These are phyloP conservation scores for Sinocyclocheilus anshuiensis DNA, from an alignment of 2,113 vertebrate species.

Conservation along the genomic window DNA sequence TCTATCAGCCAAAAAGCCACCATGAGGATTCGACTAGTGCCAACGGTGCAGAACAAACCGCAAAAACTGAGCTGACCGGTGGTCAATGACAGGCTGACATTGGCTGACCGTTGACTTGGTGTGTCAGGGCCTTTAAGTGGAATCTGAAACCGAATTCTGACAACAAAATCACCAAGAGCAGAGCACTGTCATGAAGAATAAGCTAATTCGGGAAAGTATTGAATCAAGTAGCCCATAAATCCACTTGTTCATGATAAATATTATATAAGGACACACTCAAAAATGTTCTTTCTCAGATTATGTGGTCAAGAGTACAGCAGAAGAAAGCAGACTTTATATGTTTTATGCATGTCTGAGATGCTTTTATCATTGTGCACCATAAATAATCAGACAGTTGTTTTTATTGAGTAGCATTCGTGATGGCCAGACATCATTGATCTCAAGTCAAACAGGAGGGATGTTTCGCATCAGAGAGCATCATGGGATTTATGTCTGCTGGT, in stretches of 20 bases:
- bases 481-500: background rate
- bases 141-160: background rate
- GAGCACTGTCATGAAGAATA: background rate
- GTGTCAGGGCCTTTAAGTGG: background rate
- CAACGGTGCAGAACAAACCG: background rate
- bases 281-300: background rate
- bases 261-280: background rate
- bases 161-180: background rate
- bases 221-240: background rate
- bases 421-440: background rate
- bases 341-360: conserved; percentile 11
- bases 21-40: background rate
- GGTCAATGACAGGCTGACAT: background rate
- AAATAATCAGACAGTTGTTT: conserved; percentile 18
- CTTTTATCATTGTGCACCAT: background rate
- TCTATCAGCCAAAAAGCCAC: background rate
- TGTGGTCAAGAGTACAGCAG: background rate
- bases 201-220: background rate
- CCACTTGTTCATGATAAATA: background rate
- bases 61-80: background rate
- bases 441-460: background rate
- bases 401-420: background rate
- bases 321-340: background rate
- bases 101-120: background rate
- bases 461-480: conserved; percentile 20